Evolutionary conservation across 92 coral and sea anemone genomes (phyloP).

Genomic region (Plumapathes pennacea): DNA sequence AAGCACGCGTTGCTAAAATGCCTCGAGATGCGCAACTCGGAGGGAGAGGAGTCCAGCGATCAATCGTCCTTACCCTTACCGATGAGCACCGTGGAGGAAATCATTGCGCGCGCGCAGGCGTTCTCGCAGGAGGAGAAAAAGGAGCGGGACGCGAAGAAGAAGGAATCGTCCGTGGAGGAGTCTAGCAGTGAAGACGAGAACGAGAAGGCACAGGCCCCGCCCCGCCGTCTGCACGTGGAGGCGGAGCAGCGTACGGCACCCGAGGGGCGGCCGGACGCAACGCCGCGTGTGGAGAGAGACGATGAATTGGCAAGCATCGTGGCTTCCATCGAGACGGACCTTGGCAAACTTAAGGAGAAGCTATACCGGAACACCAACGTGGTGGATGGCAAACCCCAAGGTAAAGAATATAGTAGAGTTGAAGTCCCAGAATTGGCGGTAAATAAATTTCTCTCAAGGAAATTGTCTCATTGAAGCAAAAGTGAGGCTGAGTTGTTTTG

Average conservation of each 20-base stretch:
- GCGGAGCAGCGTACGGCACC: background rate
- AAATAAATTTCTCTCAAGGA: too few species aligned
- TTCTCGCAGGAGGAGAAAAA: slow-evolving; percentile 50
- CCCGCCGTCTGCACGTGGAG: background rate
- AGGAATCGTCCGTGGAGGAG: slow-evolving; percentile 27
- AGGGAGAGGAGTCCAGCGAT: slow-evolving; percentile 27
- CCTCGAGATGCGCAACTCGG: slow-evolving; percentile 60
- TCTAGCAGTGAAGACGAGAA: slow-evolving; percentile 52
- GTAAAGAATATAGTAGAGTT: too few species aligned
- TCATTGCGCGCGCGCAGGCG: slow-evolving; percentile 63
- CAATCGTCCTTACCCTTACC: too few species aligned
- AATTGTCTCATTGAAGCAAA: too few species aligned
- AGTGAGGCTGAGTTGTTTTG: too few species aligned
- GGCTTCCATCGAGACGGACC: slow-evolving; percentile 59
- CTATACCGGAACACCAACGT: slow-evolving; percentile 32
- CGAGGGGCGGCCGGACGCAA: slow-evolving; percentile 18
- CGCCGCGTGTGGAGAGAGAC: slow-evolving; percentile 11
- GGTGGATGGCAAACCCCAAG: slow-evolving; percentile 21
- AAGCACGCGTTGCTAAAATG: slow-evolving; percentile 73
- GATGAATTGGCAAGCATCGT: slow-evolving; percentile 48
- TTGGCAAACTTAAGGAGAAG: slow-evolving; percentile 52
- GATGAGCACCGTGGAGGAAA: slow-evolving; percentile 30
- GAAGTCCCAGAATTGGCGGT: too few species aligned
- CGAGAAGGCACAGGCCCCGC: slow-evolving; percentile 3
- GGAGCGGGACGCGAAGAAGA: slow-evolving; percentile 1